Base-by-base conservation (phyloP, 1,140 invertebrate genomes). In the Nasonia giraulti region DNA sequence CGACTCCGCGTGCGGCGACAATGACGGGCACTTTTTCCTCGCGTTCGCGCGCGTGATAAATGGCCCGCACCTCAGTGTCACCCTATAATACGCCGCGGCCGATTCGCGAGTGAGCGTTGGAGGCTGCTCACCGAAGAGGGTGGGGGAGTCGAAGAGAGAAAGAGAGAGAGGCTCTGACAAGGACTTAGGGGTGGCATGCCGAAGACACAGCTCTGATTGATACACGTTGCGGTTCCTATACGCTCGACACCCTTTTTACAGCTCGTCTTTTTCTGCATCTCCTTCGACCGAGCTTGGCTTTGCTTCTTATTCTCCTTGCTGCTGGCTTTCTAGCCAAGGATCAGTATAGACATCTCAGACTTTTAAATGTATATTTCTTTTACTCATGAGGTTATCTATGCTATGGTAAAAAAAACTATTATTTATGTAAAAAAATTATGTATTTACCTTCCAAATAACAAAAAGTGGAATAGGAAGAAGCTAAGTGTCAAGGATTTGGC, bases 11-110 rank as follows among this genome's bases (percentile, higher is more conserved):
- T 55, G 23, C 50, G 50, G 27, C 81, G 85, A 82, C 86, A 88
- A 91, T 92, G 91, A 92, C 90, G 85, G 82, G 90, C 88, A 89
- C 88, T 90, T 92, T 91, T 90, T 88, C 90, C 89, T 88, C 47
- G 86, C 86, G n/a, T 40, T 68, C 33, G 20, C 66, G 47, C 37
- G 75, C 73, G 88, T 91, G 91, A 92, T 92, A 92, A 92, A 92
- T 92, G 91, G 89, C 87, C 87, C 87, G 86, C 87, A 86, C 87
- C 86, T 88, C 31, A 11, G 74, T 66, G 27, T 80, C 80, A 79
- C 77, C 79, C 66, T 78, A 68, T 40, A 62, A 86, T 85, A 83
- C 73, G 75, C 31, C 37, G 77, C 79, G 85, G 85, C 81, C 86
- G 75, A 82, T 8, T 83, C 84, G 80, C 62, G 27, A 62, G 55